Evolutionary conservation across 2,113 vertebrate genomes (phyloP).

Genomic region (Misgurnus mizolepis): DNA sequence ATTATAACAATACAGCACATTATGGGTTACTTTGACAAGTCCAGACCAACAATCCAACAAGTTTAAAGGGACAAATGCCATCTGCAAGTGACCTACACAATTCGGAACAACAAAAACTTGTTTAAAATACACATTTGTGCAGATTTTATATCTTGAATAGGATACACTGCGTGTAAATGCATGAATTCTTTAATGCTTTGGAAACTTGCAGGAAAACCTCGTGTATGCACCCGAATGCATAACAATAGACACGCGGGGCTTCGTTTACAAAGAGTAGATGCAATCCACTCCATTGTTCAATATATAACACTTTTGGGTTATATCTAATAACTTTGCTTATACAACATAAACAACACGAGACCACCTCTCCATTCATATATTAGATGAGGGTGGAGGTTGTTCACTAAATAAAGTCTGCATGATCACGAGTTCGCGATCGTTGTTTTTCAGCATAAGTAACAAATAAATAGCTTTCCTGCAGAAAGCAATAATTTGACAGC

Average conservation of each 20-base stretch:
- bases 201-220: background rate
- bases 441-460: background rate
- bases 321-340: no score
- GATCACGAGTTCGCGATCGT: slow-evolving; percentile 14
- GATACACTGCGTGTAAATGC: background rate
- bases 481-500: background rate
- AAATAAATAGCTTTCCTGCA: background rate
- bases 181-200: background rate
- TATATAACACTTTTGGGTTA: background rate
- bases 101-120: background rate
- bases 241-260: slow-evolving; percentile 55
- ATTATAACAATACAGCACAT: no score
- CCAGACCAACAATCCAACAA: no score
- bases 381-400: background rate
- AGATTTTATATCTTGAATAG: background rate
- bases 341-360: background rate
- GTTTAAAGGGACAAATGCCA: background rate
- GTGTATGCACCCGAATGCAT: slow-evolving; percentile 7
- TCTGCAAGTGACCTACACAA: background rate
- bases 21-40: no score
- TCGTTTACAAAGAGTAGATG: background rate
- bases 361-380: background rate
- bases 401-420: background rate
- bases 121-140: no score
- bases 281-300: background rate